Evolutionary conservation across 1,140 invertebrate species (phyloP), one percentile per base, ranked within the genome.

Genomic region (Lasioglossum baleicum): DNA sequence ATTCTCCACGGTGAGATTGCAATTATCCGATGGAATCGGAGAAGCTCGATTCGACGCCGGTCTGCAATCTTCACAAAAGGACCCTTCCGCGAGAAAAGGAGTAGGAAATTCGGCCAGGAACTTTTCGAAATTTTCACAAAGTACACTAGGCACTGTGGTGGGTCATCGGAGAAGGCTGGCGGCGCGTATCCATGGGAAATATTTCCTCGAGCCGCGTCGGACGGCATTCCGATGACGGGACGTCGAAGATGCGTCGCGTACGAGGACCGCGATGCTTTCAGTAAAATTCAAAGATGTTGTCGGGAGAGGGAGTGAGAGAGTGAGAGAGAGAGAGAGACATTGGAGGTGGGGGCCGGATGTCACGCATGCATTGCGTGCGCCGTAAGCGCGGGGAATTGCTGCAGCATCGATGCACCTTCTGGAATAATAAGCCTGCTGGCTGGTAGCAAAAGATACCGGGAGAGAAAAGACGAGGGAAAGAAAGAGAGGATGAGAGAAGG

Each of bases 341-440:
- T 51, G 17, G 70, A 71, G 69, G 84, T 74, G 66, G 84, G 82
- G 85, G 81, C 89, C 87, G 90, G 90, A 90, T 84, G 89, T 90
- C 90, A 90, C 89, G 88, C 85, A 56, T 88, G 65, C 84, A 63
- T 84, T 87, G 83, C 88, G 88, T 89, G 88, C 82, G 67, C 68
- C 48, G 85, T 83, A 83, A 83, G 63, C 80, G 63, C 65, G 73
- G 80, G 60, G 64, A 22, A 74, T 61, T 48, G 64, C 65, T 65
- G 66, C 66, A 73, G 64, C 80, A 75, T 77, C 75, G 80, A 69
- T 61, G 69, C 74, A 65, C 72, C 74, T 71, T 64, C 44, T 87
- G 66, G 90, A 90, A 90, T 90, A 87, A 87, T 86, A 88, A 90
- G 61, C 70, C 80, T 17, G 20, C 56, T 58, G 20, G 20, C 8